These are phyloP conservation scores for Novumbra hubbsi DNA, from an alignment of 2,797 vertebrate genomes.

Conservation along the genomic window DNA sequence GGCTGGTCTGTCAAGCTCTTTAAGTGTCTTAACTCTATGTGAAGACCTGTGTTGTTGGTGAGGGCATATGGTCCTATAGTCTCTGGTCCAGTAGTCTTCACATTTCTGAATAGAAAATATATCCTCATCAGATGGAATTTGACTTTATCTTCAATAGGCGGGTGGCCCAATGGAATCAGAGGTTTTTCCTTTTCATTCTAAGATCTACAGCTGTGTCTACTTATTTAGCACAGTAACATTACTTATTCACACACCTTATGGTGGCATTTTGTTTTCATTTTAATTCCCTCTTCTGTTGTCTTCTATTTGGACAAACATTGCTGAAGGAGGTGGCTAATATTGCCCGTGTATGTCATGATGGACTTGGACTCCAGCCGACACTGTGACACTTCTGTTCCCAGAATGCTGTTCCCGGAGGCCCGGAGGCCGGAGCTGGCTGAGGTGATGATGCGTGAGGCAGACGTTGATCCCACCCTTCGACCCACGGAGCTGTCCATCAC, in stretches of 20 bases:
- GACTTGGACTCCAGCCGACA: not conserved
- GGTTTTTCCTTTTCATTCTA: not conserved
- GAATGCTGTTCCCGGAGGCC: constrained; percentile 88
- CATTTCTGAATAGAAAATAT: not conserved
- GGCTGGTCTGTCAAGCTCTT: not conserved
- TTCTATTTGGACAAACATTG: not conserved
- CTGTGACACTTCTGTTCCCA: constrained; percentile 45
- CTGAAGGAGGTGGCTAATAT: not conserved
- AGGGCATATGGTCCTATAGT: constrained; percentile 5
- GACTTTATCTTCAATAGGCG: not conserved
- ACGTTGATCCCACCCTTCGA: constrained; percentile 86
- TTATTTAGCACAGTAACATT: not conserved
- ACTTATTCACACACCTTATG: not conserved
- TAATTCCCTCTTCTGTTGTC: not conserved
- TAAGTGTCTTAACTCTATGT: constrained; percentile 12
- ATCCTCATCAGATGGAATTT: not conserved
- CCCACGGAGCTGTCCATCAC: constrained; percentile 82
- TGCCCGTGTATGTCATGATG: not conserved
- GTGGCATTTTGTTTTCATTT: not conserved
- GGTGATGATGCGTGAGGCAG: constrained; percentile 78
- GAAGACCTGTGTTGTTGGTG: not conserved
- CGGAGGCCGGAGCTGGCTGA: constrained; percentile 77
- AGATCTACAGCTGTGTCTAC: not conserved
- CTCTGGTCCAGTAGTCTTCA: constrained; percentile 18
- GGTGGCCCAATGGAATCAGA: not conserved